Evolutionary conservation across 2,888 invertebrate genomes (phyloP).

Genomic region (Blastobasis adustella): DNA sequence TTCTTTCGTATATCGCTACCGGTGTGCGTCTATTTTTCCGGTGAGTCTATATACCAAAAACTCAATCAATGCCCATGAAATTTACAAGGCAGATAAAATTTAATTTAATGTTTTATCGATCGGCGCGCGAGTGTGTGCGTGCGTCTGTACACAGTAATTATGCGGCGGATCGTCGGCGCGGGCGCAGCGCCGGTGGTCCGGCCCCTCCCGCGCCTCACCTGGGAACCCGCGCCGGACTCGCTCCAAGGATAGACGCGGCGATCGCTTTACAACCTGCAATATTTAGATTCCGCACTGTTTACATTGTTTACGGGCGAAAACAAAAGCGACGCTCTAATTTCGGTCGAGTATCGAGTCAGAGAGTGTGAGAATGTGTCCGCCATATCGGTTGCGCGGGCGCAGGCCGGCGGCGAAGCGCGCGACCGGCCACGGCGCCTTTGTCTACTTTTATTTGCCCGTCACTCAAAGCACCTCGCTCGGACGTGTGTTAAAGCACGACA

Average conservation of each 20-base stretch:
- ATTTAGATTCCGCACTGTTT: slow-evolving; percentile 22
- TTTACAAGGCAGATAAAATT: slow-evolving; percentile 69
- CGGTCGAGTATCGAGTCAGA: slow-evolving; percentile 3
- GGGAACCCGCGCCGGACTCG: slow-evolving; percentile 53
- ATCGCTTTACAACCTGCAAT: slow-evolving; percentile 33
- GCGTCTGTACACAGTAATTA: slow-evolving; percentile 68
- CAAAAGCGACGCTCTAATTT: slow-evolving; percentile 21
- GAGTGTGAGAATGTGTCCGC: slow-evolving; percentile 13
- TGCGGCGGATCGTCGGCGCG: slow-evolving; percentile 62
- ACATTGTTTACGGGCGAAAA: slow-evolving; percentile 28
- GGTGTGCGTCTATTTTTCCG: slow-evolving; percentile 30
- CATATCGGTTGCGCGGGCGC: slow-evolving; percentile 10
- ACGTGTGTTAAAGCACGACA: slow-evolving; percentile 53
- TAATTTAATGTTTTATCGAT: slow-evolving; percentile 66
- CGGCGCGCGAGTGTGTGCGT: slow-evolving; percentile 42
- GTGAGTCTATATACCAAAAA: slow-evolving; percentile 40
- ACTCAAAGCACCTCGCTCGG: slow-evolving; percentile 52
- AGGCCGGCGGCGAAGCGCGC: slow-evolving; percentile 26
- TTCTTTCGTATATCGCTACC: slow-evolving; percentile 41
- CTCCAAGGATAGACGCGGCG: slow-evolving; percentile 34
- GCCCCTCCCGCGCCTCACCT: slow-evolving; percentile 42
- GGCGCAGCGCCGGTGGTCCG: slow-evolving; percentile 69
- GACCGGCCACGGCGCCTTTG: slow-evolving; percentile 37
- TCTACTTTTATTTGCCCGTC: slow-evolving; percentile 68
- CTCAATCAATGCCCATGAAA: slow-evolving; percentile 62